Conservation (phyloP, 2,888 invertebrate species). For the Brachypalpus laphriformis region DNA sequence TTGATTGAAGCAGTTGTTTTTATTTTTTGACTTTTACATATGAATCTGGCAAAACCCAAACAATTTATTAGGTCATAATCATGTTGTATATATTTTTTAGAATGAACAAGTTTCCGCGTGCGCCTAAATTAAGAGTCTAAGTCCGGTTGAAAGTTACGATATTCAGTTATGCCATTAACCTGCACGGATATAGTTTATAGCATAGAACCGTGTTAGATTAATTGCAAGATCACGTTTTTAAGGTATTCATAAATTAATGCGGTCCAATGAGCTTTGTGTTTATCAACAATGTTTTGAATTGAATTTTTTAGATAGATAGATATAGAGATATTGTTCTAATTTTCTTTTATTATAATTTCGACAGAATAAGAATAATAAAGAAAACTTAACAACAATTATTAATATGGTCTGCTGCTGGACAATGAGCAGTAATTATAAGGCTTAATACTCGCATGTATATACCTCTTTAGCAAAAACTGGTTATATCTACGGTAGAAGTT, state of each 20-base stretch:
- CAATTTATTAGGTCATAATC: not conserved
- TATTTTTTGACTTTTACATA: not conserved
- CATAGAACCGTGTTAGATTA: constrained; percentile 1
- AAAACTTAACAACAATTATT: no score
- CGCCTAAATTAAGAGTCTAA: constrained; percentile 1
- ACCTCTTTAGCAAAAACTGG: no score
- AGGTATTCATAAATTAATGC: not conserved
- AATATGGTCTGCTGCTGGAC: no score
- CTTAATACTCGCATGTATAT: no score
- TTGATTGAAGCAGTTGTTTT: not conserved
- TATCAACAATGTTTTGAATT: not conserved
- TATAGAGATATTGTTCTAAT: no score
- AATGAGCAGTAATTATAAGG: no score
- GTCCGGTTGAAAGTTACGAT: constrained; percentile 3
- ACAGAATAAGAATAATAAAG: not conserved
- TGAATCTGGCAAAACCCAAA: not conserved
- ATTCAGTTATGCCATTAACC: not conserved
- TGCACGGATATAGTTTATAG: not conserved
- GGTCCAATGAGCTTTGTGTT: not conserved
- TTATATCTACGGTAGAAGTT: no score
- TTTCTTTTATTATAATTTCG: not conserved
- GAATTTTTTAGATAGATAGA: no score
- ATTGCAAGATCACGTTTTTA: constrained; percentile 6
- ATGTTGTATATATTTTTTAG: not conserved
- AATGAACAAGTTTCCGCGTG: not conserved